Conservation (phyloP, 2,113 vertebrate genomes). For the Rhagologus leucostigma region DNA sequence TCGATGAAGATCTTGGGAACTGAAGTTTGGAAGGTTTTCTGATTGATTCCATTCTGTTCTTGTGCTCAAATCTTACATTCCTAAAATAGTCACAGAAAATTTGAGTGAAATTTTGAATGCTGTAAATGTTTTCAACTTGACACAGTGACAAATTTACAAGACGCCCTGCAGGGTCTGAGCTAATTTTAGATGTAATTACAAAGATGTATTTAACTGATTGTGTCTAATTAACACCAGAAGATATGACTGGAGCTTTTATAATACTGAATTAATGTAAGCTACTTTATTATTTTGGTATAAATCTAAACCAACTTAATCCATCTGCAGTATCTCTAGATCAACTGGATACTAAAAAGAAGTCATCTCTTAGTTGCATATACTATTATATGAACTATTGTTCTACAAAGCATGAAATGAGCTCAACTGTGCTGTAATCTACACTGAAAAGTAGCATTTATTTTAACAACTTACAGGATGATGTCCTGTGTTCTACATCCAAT, state of each 20-base stretch:
- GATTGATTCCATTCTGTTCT: background rate
- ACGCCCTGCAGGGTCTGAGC: background rate
- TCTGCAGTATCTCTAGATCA: background rate
- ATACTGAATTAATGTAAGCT: background rate
- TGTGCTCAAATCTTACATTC: background rate
- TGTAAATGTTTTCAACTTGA: background rate
- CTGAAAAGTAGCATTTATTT: background rate
- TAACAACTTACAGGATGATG: background rate
- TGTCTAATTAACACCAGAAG: background rate
- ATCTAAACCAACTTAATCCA: background rate
- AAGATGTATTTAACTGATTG: background rate
- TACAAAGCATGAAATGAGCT: background rate
- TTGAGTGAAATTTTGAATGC: background rate
- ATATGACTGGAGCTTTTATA: background rate
- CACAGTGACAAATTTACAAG: background rate
- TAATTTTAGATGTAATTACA: constrained; percentile 25
- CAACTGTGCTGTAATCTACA: background rate
- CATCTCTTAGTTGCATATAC: background rate
- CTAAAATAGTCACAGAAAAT: background rate
- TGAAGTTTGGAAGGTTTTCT: background rate
- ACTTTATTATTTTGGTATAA: background rate
- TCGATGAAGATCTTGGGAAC: background rate
- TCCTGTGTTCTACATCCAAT: background rate
- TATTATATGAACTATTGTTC: background rate
- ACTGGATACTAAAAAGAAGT: background rate